Percentiles rank a stretch among this genome's conserved stretches.
Conservation (phyloP, 2,113 vertebrate species). For the Mobula birostris region DNA sequence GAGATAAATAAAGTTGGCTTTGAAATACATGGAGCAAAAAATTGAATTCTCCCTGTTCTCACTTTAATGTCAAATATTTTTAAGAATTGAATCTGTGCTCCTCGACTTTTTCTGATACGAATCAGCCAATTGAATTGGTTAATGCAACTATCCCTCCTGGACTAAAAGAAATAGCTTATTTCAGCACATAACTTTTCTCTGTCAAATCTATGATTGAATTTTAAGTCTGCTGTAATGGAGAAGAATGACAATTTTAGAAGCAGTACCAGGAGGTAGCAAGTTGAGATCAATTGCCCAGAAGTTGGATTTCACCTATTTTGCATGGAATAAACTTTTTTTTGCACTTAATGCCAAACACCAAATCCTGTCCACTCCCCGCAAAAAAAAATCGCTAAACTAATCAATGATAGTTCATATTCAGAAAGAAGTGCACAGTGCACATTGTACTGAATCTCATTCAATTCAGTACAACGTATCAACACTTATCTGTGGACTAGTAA, state of each 20-base stretch:
- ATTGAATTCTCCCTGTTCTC: background rate
- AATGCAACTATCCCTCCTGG: background rate
- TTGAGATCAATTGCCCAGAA: background rate
- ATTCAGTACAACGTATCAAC: too few relatives aligned
- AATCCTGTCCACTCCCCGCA: too few relatives aligned
- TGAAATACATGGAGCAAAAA: background rate
- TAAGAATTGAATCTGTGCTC: background rate
- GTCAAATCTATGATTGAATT: background rate
- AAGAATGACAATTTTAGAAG: background rate
- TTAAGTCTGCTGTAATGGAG: background rate
- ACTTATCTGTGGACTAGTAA: too few relatives aligned
- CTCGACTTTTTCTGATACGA: background rate
- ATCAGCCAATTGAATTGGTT: background rate
- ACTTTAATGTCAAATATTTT: background rate
- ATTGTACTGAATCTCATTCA: too few relatives aligned
- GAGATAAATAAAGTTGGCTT: background rate
- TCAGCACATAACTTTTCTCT: background rate
- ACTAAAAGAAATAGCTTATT: constrained; percentile 1
- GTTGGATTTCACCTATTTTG: background rate
- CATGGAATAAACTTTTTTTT: too few relatives aligned
- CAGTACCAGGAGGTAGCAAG: background rate
- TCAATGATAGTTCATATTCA: too few relatives aligned
- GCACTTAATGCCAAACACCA: too few relatives aligned
- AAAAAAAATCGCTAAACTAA: too few relatives aligned
- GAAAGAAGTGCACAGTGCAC: too few relatives aligned